A percentile compares a stretch with the other conserved stretches of the same genome.
phyloP scores from a whole-genome alignment of 2,113 vertebrate species.

The Lophotis ruficrista region DNA sequence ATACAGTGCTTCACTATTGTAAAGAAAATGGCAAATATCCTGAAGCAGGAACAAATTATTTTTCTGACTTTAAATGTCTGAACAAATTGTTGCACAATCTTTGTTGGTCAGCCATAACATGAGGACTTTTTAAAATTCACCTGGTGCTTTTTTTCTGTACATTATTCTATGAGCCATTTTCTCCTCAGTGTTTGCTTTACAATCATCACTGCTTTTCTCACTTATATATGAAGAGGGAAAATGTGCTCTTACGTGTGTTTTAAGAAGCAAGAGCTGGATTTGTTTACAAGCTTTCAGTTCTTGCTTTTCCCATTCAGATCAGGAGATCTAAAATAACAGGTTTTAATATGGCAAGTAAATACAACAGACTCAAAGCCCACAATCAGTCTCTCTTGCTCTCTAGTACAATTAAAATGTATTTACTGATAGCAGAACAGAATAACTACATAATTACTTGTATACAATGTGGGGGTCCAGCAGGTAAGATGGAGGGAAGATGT shows the following conservation, averaged over 20 bases:
- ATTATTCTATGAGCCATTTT: not conserved
- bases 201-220: not conserved
- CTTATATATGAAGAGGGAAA: not conserved
- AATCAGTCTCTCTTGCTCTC: not conserved
- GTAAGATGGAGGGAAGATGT: not conserved
- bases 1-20: not conserved
- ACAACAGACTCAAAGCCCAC: not conserved
- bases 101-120: not conserved
- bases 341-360: not conserved
- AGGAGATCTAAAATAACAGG: not conserved
- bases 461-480: not conserved
- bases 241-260: not conserved
- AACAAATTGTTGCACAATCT: not conserved
- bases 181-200: not conserved
- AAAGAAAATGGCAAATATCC: conserved; percentile 7
- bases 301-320: not conserved
- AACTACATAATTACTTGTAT: not conserved
- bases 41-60: not conserved
- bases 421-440: not conserved
- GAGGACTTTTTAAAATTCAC: not conserved
- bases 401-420: not conserved
- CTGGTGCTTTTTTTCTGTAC: not conserved
- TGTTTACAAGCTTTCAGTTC: not conserved
- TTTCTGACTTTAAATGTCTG: conserved; percentile 7
- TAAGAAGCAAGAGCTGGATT: not conserved